Percentiles rank a stretch among this genome's conserved stretches.
These are phyloP conservation scores for Leucophenga montana DNA, from an alignment of 2,888 invertebrate species.

Conservation along the genomic window DNA sequence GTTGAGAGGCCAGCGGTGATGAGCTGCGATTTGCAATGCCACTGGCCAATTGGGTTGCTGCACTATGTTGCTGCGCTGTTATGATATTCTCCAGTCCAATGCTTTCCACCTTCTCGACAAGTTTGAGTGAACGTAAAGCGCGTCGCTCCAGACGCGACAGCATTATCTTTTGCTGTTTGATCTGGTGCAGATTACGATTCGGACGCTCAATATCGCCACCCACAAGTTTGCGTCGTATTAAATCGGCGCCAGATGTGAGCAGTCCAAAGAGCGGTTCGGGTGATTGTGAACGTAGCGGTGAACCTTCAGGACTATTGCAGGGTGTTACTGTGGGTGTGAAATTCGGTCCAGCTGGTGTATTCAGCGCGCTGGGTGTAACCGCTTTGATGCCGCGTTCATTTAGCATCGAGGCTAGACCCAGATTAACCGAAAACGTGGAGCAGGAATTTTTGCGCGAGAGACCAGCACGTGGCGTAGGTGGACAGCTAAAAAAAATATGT, in stretches of 20 bases:
- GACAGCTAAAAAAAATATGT: slow-evolving; percentile 63
- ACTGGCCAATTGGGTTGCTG: slow-evolving; percentile 76
- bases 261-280: slow-evolving; percentile 75
- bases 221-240: slow-evolving; percentile 78
- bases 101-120: slow-evolving; percentile 80
- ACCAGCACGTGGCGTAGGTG: slow-evolving; percentile 73
- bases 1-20: slow-evolving; percentile 87
- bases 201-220: slow-evolving; percentile 74
- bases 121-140: slow-evolving; percentile 75
- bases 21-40: slow-evolving; percentile 76
- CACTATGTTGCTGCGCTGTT: slow-evolving; percentile 74
- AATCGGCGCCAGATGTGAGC: slow-evolving; percentile 79
- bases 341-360: slow-evolving; percentile 78
- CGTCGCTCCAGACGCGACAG: slow-evolving; percentile 71
- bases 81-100: slow-evolving; percentile 81
- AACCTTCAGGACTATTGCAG: slow-evolving; percentile 84
- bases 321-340: slow-evolving; percentile 90
- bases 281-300: slow-evolving; percentile 76
- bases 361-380: slow-evolving; percentile 79
- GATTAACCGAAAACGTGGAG: slow-evolving; percentile 82
- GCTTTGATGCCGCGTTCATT: slow-evolving; percentile 85
- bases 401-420: slow-evolving; percentile 83
- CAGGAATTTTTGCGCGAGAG: slow-evolving; percentile 86
- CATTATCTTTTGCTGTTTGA: slow-evolving; percentile 70
- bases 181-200: slow-evolving; percentile 64